Base-by-base conservation (phyloP, 2,888 invertebrate genomes). In the Phyto melanocephala region DNA sequence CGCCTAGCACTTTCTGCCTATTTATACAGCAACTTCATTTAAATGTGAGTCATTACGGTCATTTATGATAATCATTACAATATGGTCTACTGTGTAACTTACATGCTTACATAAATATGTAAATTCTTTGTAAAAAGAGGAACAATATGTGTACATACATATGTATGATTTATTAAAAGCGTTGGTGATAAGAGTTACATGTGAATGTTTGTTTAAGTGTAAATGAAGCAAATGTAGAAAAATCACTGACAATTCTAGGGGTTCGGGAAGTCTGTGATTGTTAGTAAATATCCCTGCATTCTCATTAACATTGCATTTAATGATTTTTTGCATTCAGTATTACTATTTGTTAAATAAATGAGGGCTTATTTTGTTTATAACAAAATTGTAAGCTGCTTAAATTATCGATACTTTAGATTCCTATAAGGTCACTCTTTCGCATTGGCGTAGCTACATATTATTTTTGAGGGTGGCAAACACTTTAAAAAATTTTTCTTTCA, bases 1-100 rank as follows among this genome's bases (percentile, higher is more conserved):
- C 37, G 11, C n/a, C n/a, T 33, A 22, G 7, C 33, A 42, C 15
- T 24, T 22, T 15, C 10, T 22, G 74, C 33, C 15, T 58, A 60
- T 50, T 60, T 67, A 52, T 17, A 33, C 50, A 60, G 58, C 13
- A 67, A 56, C 58, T 54, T 60, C 20, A 68, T 62, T 68, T 62
- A 40, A 68, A 52, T 24, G 60, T 77, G 76, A 77, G 52, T 77
- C 76, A 77, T 54, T 77, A 60, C 47, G 60, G 58, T 77, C 68
- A 68, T 68, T 68, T 77, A 60, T 68, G 76, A 77, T 77, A 68
- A 77, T 15, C 15, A 15, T 56, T 28, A 75, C 65, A 75, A 67
- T 58, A 56, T 56, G 45, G 63, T 75, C 54, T 37, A 75, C 56
- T 58, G 47, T 58, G 22, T 47, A 37, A 67, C 56, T 58, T 58